Evolutionary conservation across 2,888 invertebrate genomes (phyloP), one percentile per base, ranked within the genome.

Genomic region (Lasiommata megera): DNA sequence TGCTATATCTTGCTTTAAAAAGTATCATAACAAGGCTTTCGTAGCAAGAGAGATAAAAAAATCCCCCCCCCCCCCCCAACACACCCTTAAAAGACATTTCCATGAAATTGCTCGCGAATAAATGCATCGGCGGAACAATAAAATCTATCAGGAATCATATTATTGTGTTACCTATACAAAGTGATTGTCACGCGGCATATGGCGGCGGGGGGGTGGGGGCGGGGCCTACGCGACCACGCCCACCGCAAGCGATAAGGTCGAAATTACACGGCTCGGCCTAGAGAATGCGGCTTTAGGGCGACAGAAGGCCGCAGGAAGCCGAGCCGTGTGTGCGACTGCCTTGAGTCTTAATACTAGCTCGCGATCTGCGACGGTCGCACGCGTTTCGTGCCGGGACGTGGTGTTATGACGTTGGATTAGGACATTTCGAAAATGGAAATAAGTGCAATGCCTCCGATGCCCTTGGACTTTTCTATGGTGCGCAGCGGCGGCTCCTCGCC

Each of bases 391-490:
- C 60, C 69, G 68, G 74, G 74, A 6, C 31, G 7, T 12, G 11
- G 56, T 60, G 62, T 60, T 50, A 59, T 61, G 34, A 34, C 9
- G 60, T 41, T 43, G 29, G 56, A 63, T 74, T 70, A 23, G 51
- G 38, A 51, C 51, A 16, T 61, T 60, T 68, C 74, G 65, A 92
- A 85, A 72, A 92, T 93, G 91, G 93, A 93, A 87, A 82, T 93
- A 69, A 92, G 93, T 90, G 89, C 92, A 50, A 92, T 92, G 85
- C 84, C 91, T 58, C 89, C 91, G 58, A 93, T 93, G 93, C 94
- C 94, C 58, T 79, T 94, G 84, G 94, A 94, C 92, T 94, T 93
- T 84, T 94, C 93, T 60, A 89, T 92, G 90, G 88, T 90, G 81
- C 78, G 91, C 76, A 81, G 74, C 79, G 88, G 76, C 67, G 81